Base-by-base conservation (phyloP, 2,888 invertebrate species). In the Arrhopalites spinosus region DNA sequence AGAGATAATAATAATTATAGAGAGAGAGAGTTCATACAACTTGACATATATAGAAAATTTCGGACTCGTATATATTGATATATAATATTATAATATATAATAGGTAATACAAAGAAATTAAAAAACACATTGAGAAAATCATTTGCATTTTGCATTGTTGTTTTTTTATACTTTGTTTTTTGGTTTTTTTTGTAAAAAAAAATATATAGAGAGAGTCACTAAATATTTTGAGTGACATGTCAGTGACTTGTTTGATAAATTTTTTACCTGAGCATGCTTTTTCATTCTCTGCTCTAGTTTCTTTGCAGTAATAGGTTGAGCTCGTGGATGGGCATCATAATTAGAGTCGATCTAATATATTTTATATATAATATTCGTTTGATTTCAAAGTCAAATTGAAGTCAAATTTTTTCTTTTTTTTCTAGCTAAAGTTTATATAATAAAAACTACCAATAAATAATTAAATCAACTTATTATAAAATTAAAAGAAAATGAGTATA, bases 281-380 rank as follows among this genome's bases (percentile, higher is more conserved):
- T 77, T 79, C 79, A 75, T 78, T 79, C 80, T 77, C 74, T 79
- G 78, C 71, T 81, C 81, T 75, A 81, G 78, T 80, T 82, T 81
- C 80, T 81, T 81, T 80, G 78, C 77, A 75, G 80, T 78, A 78
- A 80, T 79, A 79, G 81, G 75, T 79, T 78, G 77, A 77, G 80
- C 80, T 69, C 69, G 74, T 69, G 74, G 74, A 56, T 68, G 68
- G 68, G 36, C 74, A 67, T 75, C 73, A 56, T 53, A 25, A 73
- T 73, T 45, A 73, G 64, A 72, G 71, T 56, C 20, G 61, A 72
- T 72, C 71, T 72, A 43, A 72, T 72, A 56, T 72, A 66, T 66
- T 66, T 66, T 64, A 66, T 66, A 66, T 66, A 25, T 59, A 5
- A 29, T 63, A 63, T 50, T n/a, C 50, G 36, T 36, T 36, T 36